Base-by-base conservation (phyloP, 2,888 invertebrate species). In the Hydroisotoma schaefferi region DNA sequence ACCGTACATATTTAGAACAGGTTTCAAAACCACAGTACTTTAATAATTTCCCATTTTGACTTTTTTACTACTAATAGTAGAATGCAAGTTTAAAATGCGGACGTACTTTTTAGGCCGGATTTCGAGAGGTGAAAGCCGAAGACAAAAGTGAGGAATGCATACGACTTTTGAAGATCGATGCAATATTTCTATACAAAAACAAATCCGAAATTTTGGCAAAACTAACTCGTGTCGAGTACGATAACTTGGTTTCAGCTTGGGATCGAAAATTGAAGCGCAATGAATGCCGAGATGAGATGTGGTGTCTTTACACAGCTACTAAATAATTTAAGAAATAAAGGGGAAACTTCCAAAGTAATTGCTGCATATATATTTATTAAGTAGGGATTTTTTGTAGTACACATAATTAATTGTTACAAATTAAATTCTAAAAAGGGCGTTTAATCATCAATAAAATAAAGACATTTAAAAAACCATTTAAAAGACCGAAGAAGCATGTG, bases 111-210 rank as follows among this genome's bases (percentile, higher is more conserved):
- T 71, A 74, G 46, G 77, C 76, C 22, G 59, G 62, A 12, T 63
- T 58, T 46, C 15, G 25, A 8, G 20, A 77, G 26, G 78, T 82
- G 2, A 62, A 74, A 46, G 78, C 78, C 2, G 76, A 77, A 60
- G 81, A 82, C 73, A 75, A 76, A 63, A 80, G 81, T 1, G 74
- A 75, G 23, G 74, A 77, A 57, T 82, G 82, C 74, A 73, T 77
- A 40, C 74, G 76, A 33, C 76, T 79, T 40, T 74, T 82, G 10
- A 71, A 75, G 18, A 75, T 74, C 48, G 82, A 82, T 73, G 69
- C 80, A 20, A 69, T 71, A 4, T 74, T 73, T 53, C 76, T 78
- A 23, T 74, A 77, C 43, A 67, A 72, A 23, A 44, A 52, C 25
- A 58, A 53, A 58, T 38, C 28, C 26, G 20, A 44, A 23, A 44